Conservation (phyloP, 2,888 invertebrate genomes). For the Colostygia pectinataria region DNA sequence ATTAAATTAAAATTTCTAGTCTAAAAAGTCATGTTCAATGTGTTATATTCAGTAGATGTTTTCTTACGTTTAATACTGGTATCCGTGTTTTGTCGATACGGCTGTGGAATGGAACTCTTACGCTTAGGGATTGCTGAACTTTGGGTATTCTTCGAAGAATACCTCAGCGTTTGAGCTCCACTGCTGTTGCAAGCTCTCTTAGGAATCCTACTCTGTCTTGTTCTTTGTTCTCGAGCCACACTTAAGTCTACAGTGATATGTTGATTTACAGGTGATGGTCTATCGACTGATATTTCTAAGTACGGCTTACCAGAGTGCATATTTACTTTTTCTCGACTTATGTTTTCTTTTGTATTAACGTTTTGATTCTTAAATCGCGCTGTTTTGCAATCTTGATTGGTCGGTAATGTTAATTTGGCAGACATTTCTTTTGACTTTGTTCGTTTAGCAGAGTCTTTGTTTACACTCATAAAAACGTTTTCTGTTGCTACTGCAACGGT, state of each 20-base stretch:
- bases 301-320: slow-evolving; percentile 31
- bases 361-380: not conserved
- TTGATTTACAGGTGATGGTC: slow-evolving; percentile 29
- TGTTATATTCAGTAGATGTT: slow-evolving; percentile 4
- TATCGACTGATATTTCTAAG: slow-evolving; percentile 51
- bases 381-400: slow-evolving; percentile 1
- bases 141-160: slow-evolving; percentile 2
- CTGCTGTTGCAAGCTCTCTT: slow-evolving; percentile 36
- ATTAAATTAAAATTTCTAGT: slow-evolving; percentile 20
- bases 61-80: slow-evolving; percentile 27
- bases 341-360: slow-evolving; percentile 2
- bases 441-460: not conserved
- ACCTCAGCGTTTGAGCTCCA: slow-evolving; percentile 12
- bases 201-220: slow-evolving; percentile 51
- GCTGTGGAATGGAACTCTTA: slow-evolving; percentile 47
- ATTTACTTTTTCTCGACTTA: slow-evolving; percentile 21
- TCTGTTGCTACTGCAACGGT: not conserved
- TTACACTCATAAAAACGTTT: not conserved
- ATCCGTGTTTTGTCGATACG: slow-evolving; percentile 36
- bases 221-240: not conserved
- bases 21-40: slow-evolving; percentile 47
- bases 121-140: slow-evolving; percentile 1
- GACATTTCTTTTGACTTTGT: not conserved
- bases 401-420: not conserved
- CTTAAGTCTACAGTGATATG: slow-evolving; percentile 33